Evolutionary conservation across 2,113 vertebrate species (phyloP).

Genomic region (Mus spicilegus): DNA sequence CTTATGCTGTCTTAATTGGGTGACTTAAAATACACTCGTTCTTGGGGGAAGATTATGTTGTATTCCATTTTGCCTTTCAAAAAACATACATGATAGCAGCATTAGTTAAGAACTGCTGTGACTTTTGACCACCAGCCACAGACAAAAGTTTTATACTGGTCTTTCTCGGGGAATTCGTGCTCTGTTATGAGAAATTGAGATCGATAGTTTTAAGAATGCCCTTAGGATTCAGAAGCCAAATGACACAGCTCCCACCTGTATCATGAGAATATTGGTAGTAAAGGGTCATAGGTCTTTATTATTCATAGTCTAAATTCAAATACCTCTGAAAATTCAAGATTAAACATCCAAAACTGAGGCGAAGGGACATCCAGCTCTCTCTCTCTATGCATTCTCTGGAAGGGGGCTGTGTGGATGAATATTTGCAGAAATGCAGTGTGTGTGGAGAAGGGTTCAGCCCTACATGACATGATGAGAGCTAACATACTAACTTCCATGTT

Average conservation of each 20-base stretch:
- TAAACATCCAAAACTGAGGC: neutral
- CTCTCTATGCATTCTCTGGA: no score
- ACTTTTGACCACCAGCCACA: neutral
- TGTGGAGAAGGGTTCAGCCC: neutral
- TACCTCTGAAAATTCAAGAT: neutral
- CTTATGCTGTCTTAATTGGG: neutral
- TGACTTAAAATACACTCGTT: neutral
- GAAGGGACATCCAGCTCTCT: neutral
- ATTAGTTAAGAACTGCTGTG: neutral
- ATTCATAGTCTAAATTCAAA: neutral
- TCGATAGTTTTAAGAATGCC: neutral
- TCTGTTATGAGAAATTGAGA: neutral
- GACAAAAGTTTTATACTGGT: neutral
- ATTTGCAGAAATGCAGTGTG: no score
- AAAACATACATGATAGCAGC: neutral
- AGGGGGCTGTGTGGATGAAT: no score
- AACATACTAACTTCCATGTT: neutral
- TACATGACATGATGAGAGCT: neutral
- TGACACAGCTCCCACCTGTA: neutral
- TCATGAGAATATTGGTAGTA: neutral
- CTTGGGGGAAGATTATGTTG: neutral
- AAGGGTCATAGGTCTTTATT: neutral
- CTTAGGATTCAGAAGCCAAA: neutral
- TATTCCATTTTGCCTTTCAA: neutral
- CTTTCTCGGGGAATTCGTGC: neutral